phyloP scores from a whole-genome alignment of 2,888 invertebrate species.

The Drosophila paracracens region DNA sequence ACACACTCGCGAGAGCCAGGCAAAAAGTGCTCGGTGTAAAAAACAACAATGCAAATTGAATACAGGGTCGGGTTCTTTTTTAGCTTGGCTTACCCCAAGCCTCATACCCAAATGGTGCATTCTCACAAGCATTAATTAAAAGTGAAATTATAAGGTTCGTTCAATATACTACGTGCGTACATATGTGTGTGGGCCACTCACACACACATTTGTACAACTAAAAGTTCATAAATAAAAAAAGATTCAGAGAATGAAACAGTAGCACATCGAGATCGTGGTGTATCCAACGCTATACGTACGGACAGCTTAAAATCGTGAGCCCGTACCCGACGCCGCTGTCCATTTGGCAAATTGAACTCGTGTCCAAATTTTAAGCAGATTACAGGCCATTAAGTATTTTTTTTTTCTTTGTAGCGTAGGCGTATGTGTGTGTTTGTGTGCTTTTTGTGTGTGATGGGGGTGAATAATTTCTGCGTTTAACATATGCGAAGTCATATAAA shows the following conservation, averaged over 20 bases:
- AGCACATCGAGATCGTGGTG: slow-evolving; percentile 1
- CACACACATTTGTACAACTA: slow-evolving; percentile 18
- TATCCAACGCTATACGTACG: not conserved
- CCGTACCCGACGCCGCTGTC: slow-evolving; percentile 40
- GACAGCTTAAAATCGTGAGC: slow-evolving; percentile 55
- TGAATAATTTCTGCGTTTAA: slow-evolving; percentile 64
- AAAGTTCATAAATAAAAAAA: slow-evolving; percentile 71
- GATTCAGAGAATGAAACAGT: slow-evolving; percentile 31
- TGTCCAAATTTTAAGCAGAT: slow-evolving; percentile 82
- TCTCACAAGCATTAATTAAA: slow-evolving; percentile 69
- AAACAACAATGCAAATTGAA: slow-evolving; percentile 69
- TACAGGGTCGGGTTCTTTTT: slow-evolving; percentile 52
- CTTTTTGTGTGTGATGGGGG: slow-evolving; percentile 7
- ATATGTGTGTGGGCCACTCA: slow-evolving; percentile 7
- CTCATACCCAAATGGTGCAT: slow-evolving; percentile 15
- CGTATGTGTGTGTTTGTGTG: slow-evolving; percentile 1
- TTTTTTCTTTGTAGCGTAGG: slow-evolving; percentile 51
- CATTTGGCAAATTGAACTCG: slow-evolving; percentile 79
- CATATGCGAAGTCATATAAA: slow-evolving; percentile 78
- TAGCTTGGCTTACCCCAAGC: slow-evolving; percentile 1
- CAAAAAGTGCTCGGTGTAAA: slow-evolving; percentile 19
- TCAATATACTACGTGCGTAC: slow-evolving; percentile 11
- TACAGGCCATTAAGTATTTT: slow-evolving; percentile 81
- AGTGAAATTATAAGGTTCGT: slow-evolving; percentile 66
- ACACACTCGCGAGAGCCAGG: slow-evolving; percentile 8